phyloP scores from a whole-genome alignment of 2,888 invertebrate species.

The Scaptomyza caliginosa region DNA sequence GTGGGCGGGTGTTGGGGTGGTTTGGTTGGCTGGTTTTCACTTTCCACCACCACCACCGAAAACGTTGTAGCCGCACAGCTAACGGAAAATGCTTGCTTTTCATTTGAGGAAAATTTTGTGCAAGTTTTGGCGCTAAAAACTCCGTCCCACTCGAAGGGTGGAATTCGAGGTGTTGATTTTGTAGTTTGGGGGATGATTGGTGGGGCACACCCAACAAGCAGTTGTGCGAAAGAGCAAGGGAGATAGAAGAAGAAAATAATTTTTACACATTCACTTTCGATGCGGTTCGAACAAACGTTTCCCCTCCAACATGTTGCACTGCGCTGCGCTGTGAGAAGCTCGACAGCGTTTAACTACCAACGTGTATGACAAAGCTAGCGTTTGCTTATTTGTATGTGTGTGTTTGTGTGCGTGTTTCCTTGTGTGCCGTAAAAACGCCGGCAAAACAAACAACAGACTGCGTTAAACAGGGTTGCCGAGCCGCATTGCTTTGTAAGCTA shows the following conservation, averaged over 20 bases:
- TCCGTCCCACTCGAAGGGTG: conserved; percentile 10
- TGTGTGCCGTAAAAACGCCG: conserved; percentile 53
- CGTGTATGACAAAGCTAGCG: conserved; percentile 25
- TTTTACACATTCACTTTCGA: conserved; percentile 70
- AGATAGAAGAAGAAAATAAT: conserved; percentile 21
- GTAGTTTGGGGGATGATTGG: conserved; percentile 33
- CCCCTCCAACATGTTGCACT: conserved; percentile 68
- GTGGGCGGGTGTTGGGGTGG: conserved; percentile 67
- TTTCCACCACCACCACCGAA: conserved; percentile 72
- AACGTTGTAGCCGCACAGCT: conserved; percentile 5
- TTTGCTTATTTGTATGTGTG: conserved; percentile 7
- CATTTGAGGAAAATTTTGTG: conserved; percentile 70
- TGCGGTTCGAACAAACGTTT: conserved; percentile 55
- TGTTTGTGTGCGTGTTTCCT: background rate
- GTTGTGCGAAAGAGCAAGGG: conserved; percentile 10
- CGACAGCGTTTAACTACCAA: conserved; percentile 22
- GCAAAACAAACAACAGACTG: conserved; percentile 66
- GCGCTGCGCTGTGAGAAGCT: conserved; percentile 25
- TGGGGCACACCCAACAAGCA: conserved; percentile 9
- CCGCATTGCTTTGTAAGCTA: conserved; percentile 6
- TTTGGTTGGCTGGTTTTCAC: conserved; percentile 75
- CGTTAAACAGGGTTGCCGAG: conserved; percentile 54
- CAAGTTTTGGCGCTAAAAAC: conserved; percentile 64
- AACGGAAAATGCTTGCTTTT: conserved; percentile 66
- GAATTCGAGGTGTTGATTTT: conserved; percentile 8